phyloP scores from a whole-genome alignment of 2,113 vertebrate species.

The Chamaea fasciata region DNA sequence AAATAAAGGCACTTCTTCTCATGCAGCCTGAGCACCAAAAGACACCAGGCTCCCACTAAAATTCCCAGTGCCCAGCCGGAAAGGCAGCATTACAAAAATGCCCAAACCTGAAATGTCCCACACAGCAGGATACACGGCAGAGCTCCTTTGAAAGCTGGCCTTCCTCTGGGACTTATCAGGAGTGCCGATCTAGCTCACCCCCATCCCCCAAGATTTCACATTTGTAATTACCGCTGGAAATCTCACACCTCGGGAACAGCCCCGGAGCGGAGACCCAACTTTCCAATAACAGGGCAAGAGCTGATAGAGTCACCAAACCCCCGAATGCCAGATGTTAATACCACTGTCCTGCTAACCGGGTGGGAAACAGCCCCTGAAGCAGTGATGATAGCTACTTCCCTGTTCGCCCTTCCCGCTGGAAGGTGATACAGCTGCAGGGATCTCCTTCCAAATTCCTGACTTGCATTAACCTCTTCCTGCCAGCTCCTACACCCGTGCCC shows the following conservation, averaged over 20 bases:
- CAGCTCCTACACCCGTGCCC: not conserved
- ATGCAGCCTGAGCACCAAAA: not conserved
- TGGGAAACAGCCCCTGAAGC: not conserved
- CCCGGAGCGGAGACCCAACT: not conserved
- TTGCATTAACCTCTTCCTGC: not conserved
- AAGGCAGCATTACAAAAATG: not conserved
- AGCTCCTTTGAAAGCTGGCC: not conserved
- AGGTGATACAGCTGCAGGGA: not conserved
- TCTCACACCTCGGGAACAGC: not conserved
- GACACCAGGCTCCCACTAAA: not conserved
- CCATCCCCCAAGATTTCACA: not conserved
- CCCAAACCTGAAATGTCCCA: not conserved
- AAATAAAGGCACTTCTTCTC: not conserved
- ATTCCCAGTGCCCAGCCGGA: not conserved
- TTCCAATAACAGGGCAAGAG: not conserved
- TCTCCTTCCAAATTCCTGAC: not conserved
- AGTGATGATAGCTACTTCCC: not conserved
- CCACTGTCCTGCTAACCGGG: not conserved
- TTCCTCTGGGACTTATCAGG: not conserved
- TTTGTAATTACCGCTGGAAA: not conserved
- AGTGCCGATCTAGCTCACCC: not conserved
- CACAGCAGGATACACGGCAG: not conserved
- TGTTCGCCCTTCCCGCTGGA: not conserved
- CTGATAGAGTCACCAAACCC: not conserved
- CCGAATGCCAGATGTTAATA: not conserved